phyloP scores from a whole-genome alignment of 2,888 invertebrate species.

The Drosophila kanekoi region DNA sequence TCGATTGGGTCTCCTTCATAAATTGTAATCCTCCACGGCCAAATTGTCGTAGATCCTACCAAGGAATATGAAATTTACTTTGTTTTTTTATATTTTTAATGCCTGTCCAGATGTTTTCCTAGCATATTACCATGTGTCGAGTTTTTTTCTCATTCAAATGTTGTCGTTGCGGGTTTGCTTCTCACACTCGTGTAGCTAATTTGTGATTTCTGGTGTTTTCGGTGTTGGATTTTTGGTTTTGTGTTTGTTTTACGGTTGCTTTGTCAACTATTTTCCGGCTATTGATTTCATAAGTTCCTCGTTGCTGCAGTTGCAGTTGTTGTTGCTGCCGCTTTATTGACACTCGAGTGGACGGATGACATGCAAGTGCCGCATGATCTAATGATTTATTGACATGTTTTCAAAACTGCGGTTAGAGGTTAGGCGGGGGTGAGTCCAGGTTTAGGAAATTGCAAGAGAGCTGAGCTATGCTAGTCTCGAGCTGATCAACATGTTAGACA shows the following conservation, averaged over 20 bases:
- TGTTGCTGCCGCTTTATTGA: conserved; percentile 45
- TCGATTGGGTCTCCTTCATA: conserved; percentile 47
- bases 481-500: no score
- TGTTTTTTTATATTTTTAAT: conserved; percentile 45
- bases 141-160: conserved; percentile 53
- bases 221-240: conserved; percentile 74
- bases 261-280: conserved; percentile 83
- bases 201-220: conserved; percentile 82
- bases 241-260: conserved; percentile 75
- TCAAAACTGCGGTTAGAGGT: conserved; percentile 16
- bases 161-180: conserved; percentile 39
- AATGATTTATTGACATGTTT: conserved; percentile 68
- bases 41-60: conserved; percentile 55
- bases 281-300: conserved; percentile 63
- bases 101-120: conserved; percentile 65
- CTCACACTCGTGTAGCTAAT: conserved; percentile 83
- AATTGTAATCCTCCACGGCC: conserved; percentile 68
- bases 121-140: conserved; percentile 64
- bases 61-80: conserved; percentile 39
- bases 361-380: conserved; percentile 62
- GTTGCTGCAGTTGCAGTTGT: conserved; percentile 1
- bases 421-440: neutral
- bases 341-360: conserved; percentile 60
- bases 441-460: neutral
- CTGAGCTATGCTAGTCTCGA: neutral